Base-by-base conservation (phyloP, 2,888 invertebrate genomes). In the Tinea trinotella region DNA sequence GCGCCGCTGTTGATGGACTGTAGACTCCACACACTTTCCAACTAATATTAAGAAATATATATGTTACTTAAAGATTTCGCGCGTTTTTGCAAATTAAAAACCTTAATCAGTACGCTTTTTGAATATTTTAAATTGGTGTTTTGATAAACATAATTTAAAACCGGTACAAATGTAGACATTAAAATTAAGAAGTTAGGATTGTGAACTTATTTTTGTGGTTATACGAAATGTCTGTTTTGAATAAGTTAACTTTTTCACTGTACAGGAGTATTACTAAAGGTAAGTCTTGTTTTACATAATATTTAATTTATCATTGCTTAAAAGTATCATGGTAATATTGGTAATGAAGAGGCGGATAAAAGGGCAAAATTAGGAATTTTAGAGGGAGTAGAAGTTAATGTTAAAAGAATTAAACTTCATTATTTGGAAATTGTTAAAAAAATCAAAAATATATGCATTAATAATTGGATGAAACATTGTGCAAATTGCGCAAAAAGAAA, bases 231-330 rank as follows among this genome's bases (percentile, higher is more conserved):
- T 83, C 83, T 57, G 74, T 80, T 62, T 59, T 84, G 24, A 84
- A 82, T 60, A 84, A 83, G 57, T 83, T 84, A 57, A 74, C 76
- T 19, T 82, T 82, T 57, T 74, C 75, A 3, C 69, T 84, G 50
- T 77, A 76, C 3, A 79, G 74, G 59, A 74, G 78, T 57, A 63
- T 82, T 54, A 64, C 52, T 35, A 46, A 74, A 53, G 75, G 84
- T 84, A 63, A 83, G 84, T 84, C 71, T 52, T 57, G 53, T 36
- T 56, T 55, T 40, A 40, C n/a, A 3, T 40, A 40, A 13, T 15
- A 40, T n/a, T 12, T 35, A n/a, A 12, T 35, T 35, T 35, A 9
- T n/a, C 10, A 12, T n/a, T n/a, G n/a, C n/a, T n/a, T n/a, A n/a
- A n/a, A n/a, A n/a, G n/a, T n/a, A n/a, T n/a, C n/a, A n/a, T n/a